Percentiles rank a stretch among this genome's conserved stretches.
Conservation (phyloP, 1,140 invertebrate species). For the Caenorhabditis elegans region DNA sequence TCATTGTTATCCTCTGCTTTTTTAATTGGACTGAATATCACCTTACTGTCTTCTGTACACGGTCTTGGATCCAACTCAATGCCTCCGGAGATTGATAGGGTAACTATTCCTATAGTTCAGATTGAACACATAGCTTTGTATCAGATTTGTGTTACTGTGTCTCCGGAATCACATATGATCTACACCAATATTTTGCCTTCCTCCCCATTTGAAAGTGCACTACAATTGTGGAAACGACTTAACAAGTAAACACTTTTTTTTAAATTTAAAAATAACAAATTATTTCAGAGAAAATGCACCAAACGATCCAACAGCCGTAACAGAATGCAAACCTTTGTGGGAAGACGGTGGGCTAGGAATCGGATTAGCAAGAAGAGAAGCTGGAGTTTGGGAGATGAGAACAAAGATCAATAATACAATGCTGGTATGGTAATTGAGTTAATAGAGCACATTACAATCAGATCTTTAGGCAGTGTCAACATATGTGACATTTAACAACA, state of each 20-base stretch:
- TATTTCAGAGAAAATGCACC: neutral
- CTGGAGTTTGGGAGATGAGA: constrained; percentile 53
- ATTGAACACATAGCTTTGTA: neutral
- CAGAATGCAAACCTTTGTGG: constrained; percentile 53
- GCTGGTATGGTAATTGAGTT: constrained; percentile 18
- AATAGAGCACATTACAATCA: neutral
- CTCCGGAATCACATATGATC: neutral
- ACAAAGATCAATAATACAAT: constrained; percentile 33
- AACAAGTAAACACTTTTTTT: neutral
- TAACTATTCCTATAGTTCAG: neutral
- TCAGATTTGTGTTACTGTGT: constrained; percentile 47
- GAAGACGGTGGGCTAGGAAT: constrained; percentile 42
- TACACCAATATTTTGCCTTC: neutral
- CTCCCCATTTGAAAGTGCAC: neutral
- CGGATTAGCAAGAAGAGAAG: constrained; percentile 21
- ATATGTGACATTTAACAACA: constrained; percentile 47
- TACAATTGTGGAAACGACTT: neutral
- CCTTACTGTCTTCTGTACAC: constrained; percentile 57
- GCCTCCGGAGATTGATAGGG: constrained; percentile 57
- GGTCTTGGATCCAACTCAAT: constrained; percentile 55
- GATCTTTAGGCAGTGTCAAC: constrained; percentile 45
- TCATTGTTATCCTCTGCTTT: constrained; percentile 45
- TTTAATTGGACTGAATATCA: constrained; percentile 55
- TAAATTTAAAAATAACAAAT: neutral
- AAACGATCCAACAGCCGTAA: neutral